These are phyloP conservation scores for Halictus rubicundus DNA, from an alignment of 1,140 invertebrate genomes.

Conservation along the genomic window DNA sequence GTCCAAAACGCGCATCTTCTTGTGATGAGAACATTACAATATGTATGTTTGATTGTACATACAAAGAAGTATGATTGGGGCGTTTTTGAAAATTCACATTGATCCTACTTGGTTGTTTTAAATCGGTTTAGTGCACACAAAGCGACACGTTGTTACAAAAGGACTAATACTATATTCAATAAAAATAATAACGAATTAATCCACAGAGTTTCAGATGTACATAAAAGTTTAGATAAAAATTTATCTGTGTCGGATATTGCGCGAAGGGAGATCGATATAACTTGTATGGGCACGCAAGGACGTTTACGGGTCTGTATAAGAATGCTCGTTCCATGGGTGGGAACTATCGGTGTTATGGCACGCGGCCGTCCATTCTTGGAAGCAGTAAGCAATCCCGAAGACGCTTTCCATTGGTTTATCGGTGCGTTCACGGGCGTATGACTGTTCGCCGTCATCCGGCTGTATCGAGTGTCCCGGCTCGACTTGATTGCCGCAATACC, in stretches of 20 bases:
- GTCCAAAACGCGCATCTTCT: too few species aligned
- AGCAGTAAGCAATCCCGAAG: slow-evolving; percentile 54
- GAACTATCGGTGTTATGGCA: slow-evolving; percentile 17
- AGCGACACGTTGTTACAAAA: too few species aligned
- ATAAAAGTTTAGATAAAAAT: too few species aligned
- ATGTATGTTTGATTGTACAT: too few species aligned
- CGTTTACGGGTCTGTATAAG: slow-evolving; percentile 41
- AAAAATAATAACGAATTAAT: too few species aligned
- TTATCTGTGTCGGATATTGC: background rate
- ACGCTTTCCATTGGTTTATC: slow-evolving; percentile 50
- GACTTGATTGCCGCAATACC: slow-evolving; percentile 61
- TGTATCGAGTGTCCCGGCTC: slow-evolving; percentile 62
- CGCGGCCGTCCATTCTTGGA: slow-evolving; percentile 49
- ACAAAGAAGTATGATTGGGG: too few species aligned
- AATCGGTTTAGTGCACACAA: too few species aligned
- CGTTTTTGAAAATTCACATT: too few species aligned
- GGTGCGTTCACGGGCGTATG: slow-evolving; percentile 35
- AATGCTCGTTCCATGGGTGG: slow-evolving; percentile 30
- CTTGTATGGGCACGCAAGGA: slow-evolving; percentile 37
- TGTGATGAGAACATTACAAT: too few species aligned
- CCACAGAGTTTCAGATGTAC: too few species aligned
- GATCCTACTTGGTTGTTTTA: too few species aligned
- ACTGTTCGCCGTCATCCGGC: slow-evolving; percentile 48
- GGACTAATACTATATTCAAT: too few species aligned
- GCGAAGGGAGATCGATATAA: background rate